Conservation (phyloP, 2,888 invertebrate species). For the Drosophila heteroneura region DNA sequence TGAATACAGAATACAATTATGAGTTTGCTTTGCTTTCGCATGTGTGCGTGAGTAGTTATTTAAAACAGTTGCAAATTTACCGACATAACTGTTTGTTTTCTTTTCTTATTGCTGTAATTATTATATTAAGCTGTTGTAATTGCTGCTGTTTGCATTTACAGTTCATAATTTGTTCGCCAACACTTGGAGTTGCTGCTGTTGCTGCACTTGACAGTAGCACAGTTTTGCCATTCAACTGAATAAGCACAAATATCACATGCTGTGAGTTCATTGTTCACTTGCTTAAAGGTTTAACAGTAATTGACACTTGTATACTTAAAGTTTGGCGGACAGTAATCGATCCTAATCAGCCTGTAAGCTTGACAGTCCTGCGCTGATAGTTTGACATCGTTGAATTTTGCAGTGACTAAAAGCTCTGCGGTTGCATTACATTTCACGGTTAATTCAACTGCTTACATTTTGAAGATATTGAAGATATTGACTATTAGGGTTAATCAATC, state of each 20-base stretch:
- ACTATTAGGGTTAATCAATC: too few relatives aligned
- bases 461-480: background rate
- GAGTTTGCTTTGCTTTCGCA: background rate
- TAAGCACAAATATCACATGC: background rate
- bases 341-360: background rate
- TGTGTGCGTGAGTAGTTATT: constrained; percentile 23
- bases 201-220: constrained; percentile 2
- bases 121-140: constrained; percentile 15
- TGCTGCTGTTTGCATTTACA: constrained; percentile 25
- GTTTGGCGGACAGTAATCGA: background rate
- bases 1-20: constrained; percentile 51
- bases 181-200: constrained; percentile 7
- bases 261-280: background rate
- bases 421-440: background rate
- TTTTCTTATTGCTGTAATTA: constrained; percentile 32
- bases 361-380: background rate
- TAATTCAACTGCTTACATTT: background rate
- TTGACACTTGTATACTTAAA: background rate
- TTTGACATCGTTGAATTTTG: background rate
- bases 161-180: constrained; percentile 19
- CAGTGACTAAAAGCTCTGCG: background rate
- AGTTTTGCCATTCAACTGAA: background rate
- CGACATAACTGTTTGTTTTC: constrained; percentile 25
- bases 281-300: constrained; percentile 7
- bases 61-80: constrained; percentile 24